These are phyloP conservation scores for Elegia similella DNA, from an alignment of 2,888 invertebrate species.

Conservation along the genomic window DNA sequence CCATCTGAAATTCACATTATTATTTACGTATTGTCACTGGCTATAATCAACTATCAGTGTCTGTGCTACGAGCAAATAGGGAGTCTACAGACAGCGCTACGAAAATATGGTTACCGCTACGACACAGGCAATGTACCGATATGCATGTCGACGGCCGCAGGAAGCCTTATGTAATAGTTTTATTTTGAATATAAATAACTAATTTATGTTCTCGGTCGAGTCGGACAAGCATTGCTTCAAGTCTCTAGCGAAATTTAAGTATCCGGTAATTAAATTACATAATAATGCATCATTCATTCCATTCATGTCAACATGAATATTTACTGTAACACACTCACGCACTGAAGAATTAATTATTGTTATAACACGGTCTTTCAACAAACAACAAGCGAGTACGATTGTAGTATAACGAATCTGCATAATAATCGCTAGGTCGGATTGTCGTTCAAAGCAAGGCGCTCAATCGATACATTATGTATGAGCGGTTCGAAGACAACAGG, in stretches of 20 bases:
- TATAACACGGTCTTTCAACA: not conserved
- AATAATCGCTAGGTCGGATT: constrained; percentile 4
- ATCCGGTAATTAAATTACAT: not conserved
- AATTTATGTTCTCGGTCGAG: not conserved
- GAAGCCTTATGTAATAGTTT: too few species aligned
- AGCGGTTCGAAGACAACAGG: not conserved
- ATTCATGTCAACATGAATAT: not conserved
- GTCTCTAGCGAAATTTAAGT: not conserved
- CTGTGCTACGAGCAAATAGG: too few species aligned
- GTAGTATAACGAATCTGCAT: constrained; percentile 9
- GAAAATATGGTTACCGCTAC: too few species aligned
- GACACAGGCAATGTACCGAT: too few species aligned
- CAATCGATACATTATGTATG: constrained; percentile 14
- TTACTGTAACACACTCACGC: not conserved
- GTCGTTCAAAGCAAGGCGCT: constrained; percentile 1
- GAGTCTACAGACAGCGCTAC: too few species aligned
- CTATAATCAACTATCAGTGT: too few species aligned
- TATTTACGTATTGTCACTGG: too few species aligned
- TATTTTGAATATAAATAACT: not conserved
- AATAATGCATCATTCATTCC: not conserved
- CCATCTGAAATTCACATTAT: too few species aligned
- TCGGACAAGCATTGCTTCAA: not conserved
- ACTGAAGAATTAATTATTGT: constrained; percentile 1
- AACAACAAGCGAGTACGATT: constrained; percentile 2
- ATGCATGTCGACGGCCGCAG: too few species aligned